Conservation (phyloP, 2,888 invertebrate species). For the Nephrotoma flavescens region DNA sequence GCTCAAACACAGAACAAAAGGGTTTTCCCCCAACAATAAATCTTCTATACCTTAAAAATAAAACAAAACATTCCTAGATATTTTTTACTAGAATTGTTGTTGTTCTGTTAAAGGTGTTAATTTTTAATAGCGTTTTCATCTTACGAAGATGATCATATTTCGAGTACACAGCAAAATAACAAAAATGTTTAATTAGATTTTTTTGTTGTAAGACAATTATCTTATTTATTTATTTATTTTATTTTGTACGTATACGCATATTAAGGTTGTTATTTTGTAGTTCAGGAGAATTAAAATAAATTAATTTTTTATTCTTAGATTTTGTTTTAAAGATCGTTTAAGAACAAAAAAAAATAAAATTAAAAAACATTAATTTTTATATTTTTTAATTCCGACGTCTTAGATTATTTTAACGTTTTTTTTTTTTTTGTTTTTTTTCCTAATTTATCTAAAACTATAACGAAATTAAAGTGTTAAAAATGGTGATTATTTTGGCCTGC, state of each 20-base stretch:
- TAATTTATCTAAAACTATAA: not conserved
- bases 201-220: not conserved
- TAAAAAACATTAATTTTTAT: not conserved
- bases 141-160: not conserved
- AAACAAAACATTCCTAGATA: not conserved
- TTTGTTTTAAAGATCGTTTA: not conserved
- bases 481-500: not conserved
- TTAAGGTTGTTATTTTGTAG: not conserved
- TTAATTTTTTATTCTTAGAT: not conserved
- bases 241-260: not conserved
- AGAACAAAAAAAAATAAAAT: not conserved
- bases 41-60: not conserved
- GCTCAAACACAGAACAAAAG: not conserved
- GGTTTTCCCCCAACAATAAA: not conserved
- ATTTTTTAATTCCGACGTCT: not conserved
- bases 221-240: not conserved
- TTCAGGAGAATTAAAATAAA: not conserved
- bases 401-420: not conserved
- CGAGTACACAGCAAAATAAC: not conserved
- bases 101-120: not conserved
- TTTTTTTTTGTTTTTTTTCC: not conserved
- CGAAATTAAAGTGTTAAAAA: not conserved
- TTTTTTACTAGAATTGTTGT: not conserved
- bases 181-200: not conserved
- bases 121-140: not conserved